Evolutionary conservation across 2,888 invertebrate species (phyloP).

Genomic region (Stegana nigrithorax): DNA sequence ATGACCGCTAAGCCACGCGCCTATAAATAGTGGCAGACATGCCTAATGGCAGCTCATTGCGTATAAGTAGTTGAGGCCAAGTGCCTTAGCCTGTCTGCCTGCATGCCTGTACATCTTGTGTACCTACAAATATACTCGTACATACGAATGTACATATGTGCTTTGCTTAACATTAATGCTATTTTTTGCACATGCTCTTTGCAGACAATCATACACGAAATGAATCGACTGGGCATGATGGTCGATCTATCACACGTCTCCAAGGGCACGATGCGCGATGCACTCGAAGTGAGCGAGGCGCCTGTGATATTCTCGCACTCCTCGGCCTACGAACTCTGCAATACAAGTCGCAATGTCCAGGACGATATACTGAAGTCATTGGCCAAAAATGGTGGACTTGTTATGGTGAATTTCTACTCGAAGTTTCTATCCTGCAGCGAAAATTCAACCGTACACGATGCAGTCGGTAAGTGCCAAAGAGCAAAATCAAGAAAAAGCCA

Average conservation of each 20-base stretch:
- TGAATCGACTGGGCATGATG: conserved; percentile 91
- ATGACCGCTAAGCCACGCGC: too few species aligned
- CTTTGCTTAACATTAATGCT: too few species aligned
- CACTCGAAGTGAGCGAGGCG: conserved; percentile 80
- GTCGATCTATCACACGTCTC: conserved; percentile 88
- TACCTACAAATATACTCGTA: too few species aligned
- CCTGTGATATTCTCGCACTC: conserved; percentile 91
- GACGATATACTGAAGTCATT: conserved; percentile 80
- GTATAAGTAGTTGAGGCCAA: too few species aligned
- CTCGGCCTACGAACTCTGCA: conserved; percentile 83
- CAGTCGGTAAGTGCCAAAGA: conserved; percentile 84
- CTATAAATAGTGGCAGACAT: too few species aligned
- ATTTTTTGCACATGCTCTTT: conserved; percentile 56
- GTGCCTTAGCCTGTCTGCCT: too few species aligned
- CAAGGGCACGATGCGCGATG: conserved; percentile 83
- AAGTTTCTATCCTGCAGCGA: conserved; percentile 81
- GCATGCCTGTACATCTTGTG: too few species aligned
- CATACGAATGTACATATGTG: too few species aligned
- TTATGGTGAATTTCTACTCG: conserved; percentile 90
- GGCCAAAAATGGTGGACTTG: conserved; percentile 82
- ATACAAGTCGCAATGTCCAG: conserved; percentile 84
- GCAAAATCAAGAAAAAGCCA: too few species aligned
- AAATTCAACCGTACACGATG: conserved; percentile 81
- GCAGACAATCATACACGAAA: conserved; percentile 84
- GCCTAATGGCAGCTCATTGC: too few species aligned